Percentiles rank a stretch among this genome's conserved stretches.
Conservation (phyloP, 2,797 vertebrate species). For the Valencia hispanica region DNA sequence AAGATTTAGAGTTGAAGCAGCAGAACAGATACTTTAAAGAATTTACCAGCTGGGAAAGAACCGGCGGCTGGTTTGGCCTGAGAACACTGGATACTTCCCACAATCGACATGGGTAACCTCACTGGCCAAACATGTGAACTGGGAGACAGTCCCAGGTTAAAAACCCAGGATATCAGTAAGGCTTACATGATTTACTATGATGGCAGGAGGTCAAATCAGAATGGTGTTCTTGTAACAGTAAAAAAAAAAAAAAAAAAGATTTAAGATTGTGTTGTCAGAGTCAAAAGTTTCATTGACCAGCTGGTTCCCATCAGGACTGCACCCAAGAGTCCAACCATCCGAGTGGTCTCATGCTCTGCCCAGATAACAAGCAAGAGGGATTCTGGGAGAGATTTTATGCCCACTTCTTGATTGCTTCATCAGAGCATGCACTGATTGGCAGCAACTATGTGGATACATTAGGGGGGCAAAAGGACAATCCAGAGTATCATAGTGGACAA, state of each 20-base stretch:
- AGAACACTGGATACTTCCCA: no score
- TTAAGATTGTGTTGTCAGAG: no score
- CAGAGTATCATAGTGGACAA: background rate
- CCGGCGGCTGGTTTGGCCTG: no score
- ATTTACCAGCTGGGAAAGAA: no score
- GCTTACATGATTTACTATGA: background rate
- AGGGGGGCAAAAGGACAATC: background rate
- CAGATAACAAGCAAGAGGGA: background rate
- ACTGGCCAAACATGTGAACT: background rate
- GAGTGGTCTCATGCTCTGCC: background rate
- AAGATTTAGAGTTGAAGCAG: no score
- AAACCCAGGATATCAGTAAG: background rate
- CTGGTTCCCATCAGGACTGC: background rate
- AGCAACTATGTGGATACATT: background rate
- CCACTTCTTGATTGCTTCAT: background rate
- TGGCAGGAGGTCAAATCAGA: no score
- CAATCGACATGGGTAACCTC: background rate
- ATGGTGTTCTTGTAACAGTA: no score
- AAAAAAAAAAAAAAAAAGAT: no score
- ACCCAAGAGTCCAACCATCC: background rate
- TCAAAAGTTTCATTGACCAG: background rate
- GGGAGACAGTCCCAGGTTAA: no score
- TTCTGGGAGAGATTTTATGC: background rate
- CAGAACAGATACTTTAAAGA: no score
- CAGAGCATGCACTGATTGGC: background rate